phyloP scores from a whole-genome alignment of 2,888 invertebrate genomes.

The Amphipyra tragopoginis region DNA sequence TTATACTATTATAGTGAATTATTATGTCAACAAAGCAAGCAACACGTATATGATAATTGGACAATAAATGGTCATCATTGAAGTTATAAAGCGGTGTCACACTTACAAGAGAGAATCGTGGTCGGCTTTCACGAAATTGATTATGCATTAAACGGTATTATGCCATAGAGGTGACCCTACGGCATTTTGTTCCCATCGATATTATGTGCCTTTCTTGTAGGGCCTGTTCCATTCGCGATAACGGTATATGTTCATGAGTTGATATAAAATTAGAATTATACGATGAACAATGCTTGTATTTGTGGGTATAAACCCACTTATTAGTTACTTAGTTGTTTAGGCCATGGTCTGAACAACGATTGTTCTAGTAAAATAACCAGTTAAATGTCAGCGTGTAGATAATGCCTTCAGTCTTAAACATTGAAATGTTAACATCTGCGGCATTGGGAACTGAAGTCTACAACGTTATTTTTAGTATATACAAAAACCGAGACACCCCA shows the following conservation, averaged over 20 bases:
- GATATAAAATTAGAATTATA: background rate
- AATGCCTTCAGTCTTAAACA: too few species aligned
- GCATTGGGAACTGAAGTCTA: too few species aligned
- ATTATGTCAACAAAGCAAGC: slow-evolving; percentile 1
- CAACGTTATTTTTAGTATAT: too few species aligned
- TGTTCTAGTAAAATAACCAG: too few species aligned
- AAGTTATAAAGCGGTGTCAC: slow-evolving; percentile 25
- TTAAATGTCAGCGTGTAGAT: too few species aligned
- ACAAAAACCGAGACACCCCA: too few species aligned
- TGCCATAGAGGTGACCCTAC: slow-evolving; percentile 38
- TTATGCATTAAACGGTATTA: slow-evolving; percentile 46
- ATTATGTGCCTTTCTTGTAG: slow-evolving; percentile 12
- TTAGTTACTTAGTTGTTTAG: too few species aligned
- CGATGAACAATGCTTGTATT: too few species aligned
- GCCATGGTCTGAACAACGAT: too few species aligned
- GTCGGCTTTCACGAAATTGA: slow-evolving; percentile 48
- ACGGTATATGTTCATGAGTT: slow-evolving; percentile 32
- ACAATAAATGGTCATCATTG: slow-evolving; percentile 40
- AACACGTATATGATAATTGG: slow-evolving; percentile 37
- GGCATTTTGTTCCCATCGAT: slow-evolving; percentile 45
- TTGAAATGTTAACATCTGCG: too few species aligned
- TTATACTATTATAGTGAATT: background rate
- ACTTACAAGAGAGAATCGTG: slow-evolving; percentile 43
- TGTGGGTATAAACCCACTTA: too few species aligned
- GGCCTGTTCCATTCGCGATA: slow-evolving; percentile 21